Evolutionary conservation across 2,113 vertebrate species (phyloP).

Genomic region (Montifringilla adamsi): DNA sequence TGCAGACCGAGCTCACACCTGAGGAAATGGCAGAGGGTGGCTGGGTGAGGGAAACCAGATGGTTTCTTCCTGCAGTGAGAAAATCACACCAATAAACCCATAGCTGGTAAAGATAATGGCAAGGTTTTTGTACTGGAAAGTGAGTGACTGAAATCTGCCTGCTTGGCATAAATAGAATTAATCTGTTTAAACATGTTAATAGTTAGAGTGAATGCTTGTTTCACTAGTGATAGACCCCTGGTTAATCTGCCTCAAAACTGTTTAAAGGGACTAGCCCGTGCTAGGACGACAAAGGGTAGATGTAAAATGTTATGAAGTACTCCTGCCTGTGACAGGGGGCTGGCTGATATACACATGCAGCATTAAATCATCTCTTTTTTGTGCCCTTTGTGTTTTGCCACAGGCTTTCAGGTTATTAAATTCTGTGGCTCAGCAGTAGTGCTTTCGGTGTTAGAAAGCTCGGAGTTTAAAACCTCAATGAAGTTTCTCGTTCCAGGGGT

Average conservation of each 20-base stretch:
- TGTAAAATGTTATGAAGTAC: background rate
- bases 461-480: background rate
- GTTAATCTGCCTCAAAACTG: background rate
- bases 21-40: background rate
- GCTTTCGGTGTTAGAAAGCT: background rate
- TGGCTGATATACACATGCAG: background rate
- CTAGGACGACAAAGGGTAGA: background rate
- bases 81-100: background rate
- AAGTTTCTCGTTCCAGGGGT: conserved; percentile 3
- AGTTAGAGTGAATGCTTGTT: background rate
- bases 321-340: background rate
- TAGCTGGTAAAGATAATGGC: background rate
- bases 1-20: background rate
- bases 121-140: background rate
- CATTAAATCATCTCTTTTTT: background rate
- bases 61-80: background rate
- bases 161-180: background rate
- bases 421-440: background rate
- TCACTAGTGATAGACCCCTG: background rate
- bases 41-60: background rate
- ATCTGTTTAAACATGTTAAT: background rate
- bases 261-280: background rate
- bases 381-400: background rate
- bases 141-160: background rate
- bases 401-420: conserved; percentile 3